These are phyloP conservation scores for Xenotilapia flavipinnis DNA, from an alignment of 2,113 vertebrate species.

Conservation along the genomic window DNA sequence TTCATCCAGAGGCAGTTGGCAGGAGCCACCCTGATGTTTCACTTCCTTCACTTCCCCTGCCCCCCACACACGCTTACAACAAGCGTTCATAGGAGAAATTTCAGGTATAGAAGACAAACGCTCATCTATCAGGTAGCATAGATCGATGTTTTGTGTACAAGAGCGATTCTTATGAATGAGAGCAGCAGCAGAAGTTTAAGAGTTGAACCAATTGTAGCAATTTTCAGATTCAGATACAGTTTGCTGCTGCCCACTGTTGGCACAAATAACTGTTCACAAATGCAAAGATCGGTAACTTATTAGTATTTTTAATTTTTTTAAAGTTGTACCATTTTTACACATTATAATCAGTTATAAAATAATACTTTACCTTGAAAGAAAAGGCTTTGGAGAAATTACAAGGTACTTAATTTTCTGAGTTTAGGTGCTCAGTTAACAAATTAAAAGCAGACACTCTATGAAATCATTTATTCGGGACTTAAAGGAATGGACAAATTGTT, in stretches of 20 bases:
- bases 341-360: background rate
- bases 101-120: background rate
- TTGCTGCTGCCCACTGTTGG: slow-evolving; percentile 44
- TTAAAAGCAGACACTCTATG: background rate
- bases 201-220: background rate
- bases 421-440: background rate
- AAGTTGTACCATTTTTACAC: background rate
- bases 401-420: background rate
- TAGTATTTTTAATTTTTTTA: background rate
- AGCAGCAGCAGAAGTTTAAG: background rate
- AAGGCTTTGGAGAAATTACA: background rate
- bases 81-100: background rate
- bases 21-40: slow-evolving; percentile 37
- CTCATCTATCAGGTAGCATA: background rate
- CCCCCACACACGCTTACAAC: background rate
- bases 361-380: background rate
- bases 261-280: background rate
- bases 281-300: background rate
- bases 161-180: background rate
- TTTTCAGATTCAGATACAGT: background rate
- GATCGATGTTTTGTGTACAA: background rate
- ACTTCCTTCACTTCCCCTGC: background rate
- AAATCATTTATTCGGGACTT: background rate
- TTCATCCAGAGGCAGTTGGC: slow-evolving; percentile 54
- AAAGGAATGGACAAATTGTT: background rate